phyloP scores from a whole-genome alignment of 2,888 invertebrate genomes.

The Osedax frankpressi region DNA sequence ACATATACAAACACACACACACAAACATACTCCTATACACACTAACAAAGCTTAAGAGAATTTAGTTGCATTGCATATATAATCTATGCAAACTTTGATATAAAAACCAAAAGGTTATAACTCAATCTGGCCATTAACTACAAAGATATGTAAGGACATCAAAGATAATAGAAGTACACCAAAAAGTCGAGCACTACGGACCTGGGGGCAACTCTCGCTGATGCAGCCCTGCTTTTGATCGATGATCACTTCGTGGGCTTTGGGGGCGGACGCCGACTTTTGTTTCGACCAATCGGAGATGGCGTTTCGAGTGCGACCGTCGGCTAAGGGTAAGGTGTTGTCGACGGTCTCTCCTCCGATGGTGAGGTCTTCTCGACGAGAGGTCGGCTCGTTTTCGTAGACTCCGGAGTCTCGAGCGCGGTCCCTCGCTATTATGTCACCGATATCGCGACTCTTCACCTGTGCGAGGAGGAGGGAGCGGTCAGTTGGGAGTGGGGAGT shows the following conservation, averaged over 20 bases:
- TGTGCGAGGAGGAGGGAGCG: too few species aligned
- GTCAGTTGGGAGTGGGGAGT: too few species aligned
- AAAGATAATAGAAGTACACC: not conserved
- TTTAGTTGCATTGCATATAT: too few species aligned
- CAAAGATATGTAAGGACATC: not conserved
- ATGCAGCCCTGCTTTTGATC: slow-evolving; percentile 16
- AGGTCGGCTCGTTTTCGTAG: slow-evolving; percentile 27
- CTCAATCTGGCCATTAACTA: not conserved
- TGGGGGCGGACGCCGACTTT: not conserved
- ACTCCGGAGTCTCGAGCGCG: slow-evolving; percentile 20
- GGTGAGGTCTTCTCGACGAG: slow-evolving; percentile 5
- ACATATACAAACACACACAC: too few species aligned
- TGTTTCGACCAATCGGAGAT: slow-evolving; percentile 11
- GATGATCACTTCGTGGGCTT: not conserved
- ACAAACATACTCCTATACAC: too few species aligned
- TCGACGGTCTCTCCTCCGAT: slow-evolving; percentile 4
- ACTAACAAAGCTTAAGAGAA: too few species aligned
- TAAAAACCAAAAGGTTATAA: too few species aligned
- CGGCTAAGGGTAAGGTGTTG: not conserved
- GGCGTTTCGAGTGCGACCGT: not conserved
- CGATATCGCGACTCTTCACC: slow-evolving; percentile 5
- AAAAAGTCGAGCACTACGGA: not conserved
- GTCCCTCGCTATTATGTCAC: not conserved
- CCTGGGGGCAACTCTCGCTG: not conserved
- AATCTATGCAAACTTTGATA: too few species aligned